phyloP scores from a whole-genome alignment of 2,113 vertebrate genomes.

The Varanus komodoensis region DNA sequence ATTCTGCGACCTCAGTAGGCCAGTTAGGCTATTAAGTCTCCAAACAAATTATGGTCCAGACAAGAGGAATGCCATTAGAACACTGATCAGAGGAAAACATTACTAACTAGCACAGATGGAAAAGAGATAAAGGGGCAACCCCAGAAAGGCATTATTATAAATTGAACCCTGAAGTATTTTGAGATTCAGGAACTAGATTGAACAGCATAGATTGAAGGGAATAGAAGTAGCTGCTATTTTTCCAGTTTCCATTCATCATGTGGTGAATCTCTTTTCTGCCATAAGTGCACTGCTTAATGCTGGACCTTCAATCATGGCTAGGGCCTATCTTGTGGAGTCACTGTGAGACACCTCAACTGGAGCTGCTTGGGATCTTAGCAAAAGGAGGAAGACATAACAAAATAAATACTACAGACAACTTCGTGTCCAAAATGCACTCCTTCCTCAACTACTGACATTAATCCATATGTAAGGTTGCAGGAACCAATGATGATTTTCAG shows the following conservation, averaged over 20 bases:
- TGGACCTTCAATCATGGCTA: background rate
- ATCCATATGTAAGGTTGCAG: background rate
- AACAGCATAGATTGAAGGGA: background rate
- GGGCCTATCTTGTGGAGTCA: too few relatives aligned
- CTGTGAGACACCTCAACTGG: background rate
- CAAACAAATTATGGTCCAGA: background rate
- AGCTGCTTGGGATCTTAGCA: rapidly evolving
- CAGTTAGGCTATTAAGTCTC: background rate
- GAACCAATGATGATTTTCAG: background rate
- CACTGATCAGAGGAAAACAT: background rate
- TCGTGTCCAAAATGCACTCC: background rate
- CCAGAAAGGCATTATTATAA: rapidly evolving
- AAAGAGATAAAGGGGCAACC: slow-evolving; percentile 21
- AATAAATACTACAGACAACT: background rate
- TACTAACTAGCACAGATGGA: background rate
- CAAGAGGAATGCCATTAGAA: background rate
- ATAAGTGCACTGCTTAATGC: background rate
- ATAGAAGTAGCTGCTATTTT: background rate
- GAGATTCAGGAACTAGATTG: background rate
- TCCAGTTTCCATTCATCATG: background rate
- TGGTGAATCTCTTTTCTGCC: background rate
- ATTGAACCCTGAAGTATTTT: slow-evolving; percentile 6
- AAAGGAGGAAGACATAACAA: background rate
- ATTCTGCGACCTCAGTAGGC: background rate
- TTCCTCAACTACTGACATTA: background rate